Evolutionary conservation across 2,888 invertebrate genomes (phyloP).

Genomic region (Stenolophus ochropezus): DNA sequence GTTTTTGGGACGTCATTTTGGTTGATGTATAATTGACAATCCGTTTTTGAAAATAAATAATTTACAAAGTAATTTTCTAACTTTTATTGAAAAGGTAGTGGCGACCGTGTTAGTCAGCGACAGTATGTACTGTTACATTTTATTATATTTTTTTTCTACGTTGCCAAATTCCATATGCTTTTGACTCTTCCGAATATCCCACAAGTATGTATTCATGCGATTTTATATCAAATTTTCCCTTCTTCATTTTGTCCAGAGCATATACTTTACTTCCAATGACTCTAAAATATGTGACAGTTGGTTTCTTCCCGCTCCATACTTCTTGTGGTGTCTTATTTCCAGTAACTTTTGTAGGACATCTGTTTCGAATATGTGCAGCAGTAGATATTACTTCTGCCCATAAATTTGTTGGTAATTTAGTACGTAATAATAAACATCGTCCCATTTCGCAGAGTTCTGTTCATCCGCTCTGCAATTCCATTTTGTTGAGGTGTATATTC

Average conservation of each 20-base stretch:
- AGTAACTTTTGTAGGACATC: conserved; percentile 49
- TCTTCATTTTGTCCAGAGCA: background rate
- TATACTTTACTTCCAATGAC: background rate
- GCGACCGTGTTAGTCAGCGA: too few relatives aligned
- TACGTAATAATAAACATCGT: background rate
- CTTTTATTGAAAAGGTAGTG: too few relatives aligned
- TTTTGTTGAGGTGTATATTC: conserved; percentile 4
- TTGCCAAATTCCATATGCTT: background rate
- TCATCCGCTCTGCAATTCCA: background rate
- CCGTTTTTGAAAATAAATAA: too few relatives aligned
- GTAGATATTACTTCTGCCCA: background rate
- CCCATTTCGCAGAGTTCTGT: background rate
- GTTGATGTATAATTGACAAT: too few relatives aligned
- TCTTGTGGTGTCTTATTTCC: background rate
- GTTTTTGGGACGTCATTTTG: too few relatives aligned
- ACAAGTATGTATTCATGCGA: background rate
- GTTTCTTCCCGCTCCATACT: background rate
- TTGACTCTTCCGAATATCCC: background rate
- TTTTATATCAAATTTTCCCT: conserved; percentile 7
- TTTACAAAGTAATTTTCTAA: too few relatives aligned
- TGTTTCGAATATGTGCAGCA: background rate
- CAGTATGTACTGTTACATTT: too few relatives aligned
- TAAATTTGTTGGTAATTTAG: background rate
- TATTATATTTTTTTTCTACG: conserved; percentile 26
- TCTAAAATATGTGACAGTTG: background rate